A percentile compares a stretch with the other conserved stretches of the same genome.
Conservation (phyloP, 2,888 invertebrate genomes). For the Thereva unica region DNA sequence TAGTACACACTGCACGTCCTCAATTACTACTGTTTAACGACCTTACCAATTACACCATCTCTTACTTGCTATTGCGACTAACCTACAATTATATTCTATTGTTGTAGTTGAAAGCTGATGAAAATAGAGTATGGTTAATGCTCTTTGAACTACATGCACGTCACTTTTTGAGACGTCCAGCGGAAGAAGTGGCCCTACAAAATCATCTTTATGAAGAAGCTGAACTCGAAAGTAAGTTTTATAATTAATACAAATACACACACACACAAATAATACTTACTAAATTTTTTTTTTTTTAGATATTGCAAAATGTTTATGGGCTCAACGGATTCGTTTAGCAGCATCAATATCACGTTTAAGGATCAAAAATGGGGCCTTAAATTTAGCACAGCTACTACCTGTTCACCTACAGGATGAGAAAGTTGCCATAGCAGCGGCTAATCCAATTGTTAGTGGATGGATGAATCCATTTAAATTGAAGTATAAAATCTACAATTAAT, state of each 20-base stretch:
- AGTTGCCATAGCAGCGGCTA: slow-evolving; percentile 63
- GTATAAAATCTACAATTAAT: slow-evolving; percentile 55
- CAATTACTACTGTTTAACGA: too few species aligned
- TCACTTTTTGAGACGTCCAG: slow-evolving; percentile 57
- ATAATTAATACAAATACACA: neutral
- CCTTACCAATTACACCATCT: too few species aligned
- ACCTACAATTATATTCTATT: neutral
- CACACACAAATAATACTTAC: neutral
- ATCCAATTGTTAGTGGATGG: slow-evolving; percentile 73
- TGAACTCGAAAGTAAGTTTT: slow-evolving; percentile 48
- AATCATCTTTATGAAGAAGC: slow-evolving; percentile 50
- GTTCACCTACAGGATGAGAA: slow-evolving; percentile 72
- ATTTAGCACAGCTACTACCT: slow-evolving; percentile 71
- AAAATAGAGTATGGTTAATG: slow-evolving; percentile 61
- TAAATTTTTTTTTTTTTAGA: slow-evolving; percentile 49
- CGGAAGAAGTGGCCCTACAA: slow-evolving; percentile 50
- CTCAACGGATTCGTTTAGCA: slow-evolving; percentile 69
- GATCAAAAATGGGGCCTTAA: slow-evolving; percentile 73
- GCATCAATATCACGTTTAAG: slow-evolving; percentile 77
- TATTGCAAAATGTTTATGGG: slow-evolving; percentile 68
- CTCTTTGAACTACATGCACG: slow-evolving; percentile 63
- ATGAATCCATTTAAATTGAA: slow-evolving; percentile 74
- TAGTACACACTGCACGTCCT: too few species aligned
- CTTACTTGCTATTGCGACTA: too few species aligned
- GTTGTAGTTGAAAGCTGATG: slow-evolving; percentile 49